These are phyloP conservation scores for Festucalex cinctus DNA, from an alignment of 2,113 vertebrate species.

Conservation along the genomic window DNA sequence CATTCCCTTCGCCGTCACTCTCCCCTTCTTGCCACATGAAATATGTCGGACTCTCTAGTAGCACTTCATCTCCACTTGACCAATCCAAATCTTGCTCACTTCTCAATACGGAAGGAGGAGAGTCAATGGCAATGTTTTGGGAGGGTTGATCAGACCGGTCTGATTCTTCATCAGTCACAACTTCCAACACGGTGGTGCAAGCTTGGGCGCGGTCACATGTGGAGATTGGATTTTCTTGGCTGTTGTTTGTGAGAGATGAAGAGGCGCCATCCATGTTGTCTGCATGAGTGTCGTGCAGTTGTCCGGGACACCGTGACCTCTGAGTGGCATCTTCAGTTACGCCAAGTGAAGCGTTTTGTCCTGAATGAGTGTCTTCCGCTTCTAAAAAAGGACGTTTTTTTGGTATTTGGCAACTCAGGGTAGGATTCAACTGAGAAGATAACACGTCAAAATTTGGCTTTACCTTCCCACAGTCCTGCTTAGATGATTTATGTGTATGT, in stretches of 20 bases:
- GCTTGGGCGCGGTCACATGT: not conserved
- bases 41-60: slow-evolving; percentile 27
- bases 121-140: slow-evolving; percentile 6
- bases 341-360: not conserved
- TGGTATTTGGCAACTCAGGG: too few relatives aligned
- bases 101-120: not conserved
- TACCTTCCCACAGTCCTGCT: slow-evolving; percentile 8
- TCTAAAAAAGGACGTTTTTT: slow-evolving; percentile 18
- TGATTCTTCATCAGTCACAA: not conserved
- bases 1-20: slow-evolving; percentile 25
- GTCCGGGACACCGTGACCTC: slow-evolving; percentile 6
- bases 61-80: not conserved
- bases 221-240: not conserved
- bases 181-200: not conserved
- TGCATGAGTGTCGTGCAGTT: not conserved
- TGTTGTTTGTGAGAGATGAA: not conserved
- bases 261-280: not conserved
- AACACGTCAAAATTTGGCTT: not conserved
- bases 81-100: slow-evolving; percentile 4
- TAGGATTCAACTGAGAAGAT: too few relatives aligned
- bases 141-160: not conserved
- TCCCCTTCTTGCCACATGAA: slow-evolving; percentile 28
- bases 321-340: not conserved
- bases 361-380: slow-evolving; percentile 11
- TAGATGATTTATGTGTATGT: not conserved